These are phyloP conservation scores for Poeciliopsis infans DNA, from an alignment of 2,797 vertebrate genomes.

Conservation along the genomic window DNA sequence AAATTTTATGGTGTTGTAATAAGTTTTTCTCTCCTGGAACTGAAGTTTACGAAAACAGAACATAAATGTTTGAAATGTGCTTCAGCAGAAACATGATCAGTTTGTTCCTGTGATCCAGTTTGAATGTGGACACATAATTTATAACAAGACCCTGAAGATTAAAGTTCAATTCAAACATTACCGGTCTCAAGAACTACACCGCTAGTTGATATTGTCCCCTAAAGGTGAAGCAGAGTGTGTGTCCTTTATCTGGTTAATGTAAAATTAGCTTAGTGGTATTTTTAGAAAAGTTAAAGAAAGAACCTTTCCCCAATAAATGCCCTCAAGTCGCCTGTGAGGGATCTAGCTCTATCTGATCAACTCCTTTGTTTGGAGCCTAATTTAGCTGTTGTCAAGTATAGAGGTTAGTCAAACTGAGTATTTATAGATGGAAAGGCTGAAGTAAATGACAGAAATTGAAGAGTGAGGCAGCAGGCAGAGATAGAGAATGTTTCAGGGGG, in stretches of 20 bases:
- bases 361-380: background rate
- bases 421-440: conserved; percentile 2
- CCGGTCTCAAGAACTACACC: too few species aligned
- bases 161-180: too few species aligned
- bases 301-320: background rate
- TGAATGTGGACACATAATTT: too few species aligned
- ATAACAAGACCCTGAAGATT: too few species aligned
- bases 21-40: too few species aligned
- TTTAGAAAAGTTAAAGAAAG: background rate
- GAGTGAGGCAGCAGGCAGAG: conserved; percentile 5
- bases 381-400: background rate
- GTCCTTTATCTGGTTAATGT: background rate
- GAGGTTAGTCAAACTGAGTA: background rate
- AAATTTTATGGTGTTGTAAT: too few species aligned
- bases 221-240: background rate
- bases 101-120: too few species aligned
- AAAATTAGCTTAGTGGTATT: background rate
- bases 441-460: conserved; percentile 17
- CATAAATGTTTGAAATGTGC: too few species aligned
- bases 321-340: background rate
- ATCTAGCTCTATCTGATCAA: background rate
- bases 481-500: background rate
- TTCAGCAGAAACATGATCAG: too few species aligned
- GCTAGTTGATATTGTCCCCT: background rate
- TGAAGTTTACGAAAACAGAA: too few species aligned